phyloP scores from a whole-genome alignment of 2,888 invertebrate genomes.

The Drosophila merina region DNA sequence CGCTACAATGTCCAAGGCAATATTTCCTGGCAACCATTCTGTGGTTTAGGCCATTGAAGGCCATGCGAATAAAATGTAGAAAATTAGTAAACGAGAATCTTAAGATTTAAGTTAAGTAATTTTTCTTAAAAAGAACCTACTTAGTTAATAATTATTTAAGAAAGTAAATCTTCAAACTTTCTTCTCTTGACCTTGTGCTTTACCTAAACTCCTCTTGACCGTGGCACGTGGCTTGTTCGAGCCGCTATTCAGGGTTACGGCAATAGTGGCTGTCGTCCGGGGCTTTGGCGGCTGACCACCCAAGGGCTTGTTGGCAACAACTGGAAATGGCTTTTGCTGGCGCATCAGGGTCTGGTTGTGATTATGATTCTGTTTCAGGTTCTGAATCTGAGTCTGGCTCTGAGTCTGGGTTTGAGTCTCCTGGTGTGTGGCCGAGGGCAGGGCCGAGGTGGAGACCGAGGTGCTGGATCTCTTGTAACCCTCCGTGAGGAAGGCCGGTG shows the following conservation, averaged over 20 bases:
- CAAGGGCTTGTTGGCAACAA: constrained; percentile 52
- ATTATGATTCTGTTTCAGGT: constrained; percentile 29
- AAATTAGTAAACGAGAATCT: background rate
- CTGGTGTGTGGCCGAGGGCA: constrained; percentile 58
- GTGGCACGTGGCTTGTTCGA: constrained; percentile 67
- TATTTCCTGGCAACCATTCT: constrained; percentile 26
- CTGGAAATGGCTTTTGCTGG: constrained; percentile 50
- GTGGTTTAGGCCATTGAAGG: constrained; percentile 9
- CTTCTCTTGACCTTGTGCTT: constrained; percentile 42
- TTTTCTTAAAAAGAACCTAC: background rate
- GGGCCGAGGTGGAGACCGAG: constrained; percentile 74
- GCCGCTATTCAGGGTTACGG: constrained; percentile 67
- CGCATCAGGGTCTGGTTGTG: constrained; percentile 26
- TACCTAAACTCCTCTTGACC: constrained; percentile 77
- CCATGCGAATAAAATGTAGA: background rate
- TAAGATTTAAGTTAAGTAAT: background rate
- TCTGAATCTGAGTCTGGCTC: constrained; percentile 17
- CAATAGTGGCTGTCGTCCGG: constrained; percentile 72
- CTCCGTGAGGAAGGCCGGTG: constrained; percentile 87
- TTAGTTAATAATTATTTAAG: background rate
- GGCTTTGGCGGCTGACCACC: constrained; percentile 47
- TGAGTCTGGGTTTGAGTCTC: constrained; percentile 22
- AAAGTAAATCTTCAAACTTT: no score
- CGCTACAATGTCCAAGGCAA: constrained; percentile 27
- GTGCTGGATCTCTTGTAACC: constrained; percentile 85